Conservation (phyloP, 1,140 invertebrate species). For the Drosophila varians region DNA sequence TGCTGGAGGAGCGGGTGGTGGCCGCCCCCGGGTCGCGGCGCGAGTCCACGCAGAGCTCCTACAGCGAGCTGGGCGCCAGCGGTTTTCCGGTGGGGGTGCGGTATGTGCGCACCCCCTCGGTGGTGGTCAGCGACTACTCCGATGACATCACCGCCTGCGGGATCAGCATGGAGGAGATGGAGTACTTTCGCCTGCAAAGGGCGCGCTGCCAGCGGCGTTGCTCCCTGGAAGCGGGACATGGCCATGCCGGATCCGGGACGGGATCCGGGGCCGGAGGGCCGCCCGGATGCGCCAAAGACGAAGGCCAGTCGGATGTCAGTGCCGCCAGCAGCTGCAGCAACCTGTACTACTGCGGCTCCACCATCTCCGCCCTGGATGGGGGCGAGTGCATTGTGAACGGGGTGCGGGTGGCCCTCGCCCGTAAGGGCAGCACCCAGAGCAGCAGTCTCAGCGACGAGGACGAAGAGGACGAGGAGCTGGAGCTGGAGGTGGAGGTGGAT, state of each 20-base stretch:
- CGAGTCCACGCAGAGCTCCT: constrained; percentile 75
- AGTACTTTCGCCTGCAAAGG: constrained; percentile 85
- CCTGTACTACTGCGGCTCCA: constrained; percentile 85
- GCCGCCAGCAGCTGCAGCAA: constrained; percentile 88
- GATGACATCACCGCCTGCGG: constrained; percentile 88
- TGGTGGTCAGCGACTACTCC: constrained; percentile 93
- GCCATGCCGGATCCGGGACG: constrained; percentile 35
- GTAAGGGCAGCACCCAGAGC: constrained; percentile 85
- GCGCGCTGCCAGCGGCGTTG: constrained; percentile 77
- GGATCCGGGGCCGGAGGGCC: constrained; percentile 24
- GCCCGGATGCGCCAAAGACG: constrained; percentile 54
- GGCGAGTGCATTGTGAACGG: constrained; percentile 84
- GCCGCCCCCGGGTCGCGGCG: constrained; percentile 64
- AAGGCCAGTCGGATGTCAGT: constrained; percentile 85
- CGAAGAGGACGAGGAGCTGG: constrained; percentile 81
- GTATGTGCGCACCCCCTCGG: constrained; percentile 90
- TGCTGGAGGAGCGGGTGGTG: constrained; percentile 78
- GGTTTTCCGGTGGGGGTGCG: constrained; percentile 78
- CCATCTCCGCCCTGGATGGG: constrained; percentile 85
- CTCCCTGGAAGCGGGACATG: constrained; percentile 68
- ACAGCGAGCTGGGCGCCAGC: constrained; percentile 63
- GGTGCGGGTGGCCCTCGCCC: constrained; percentile 82
- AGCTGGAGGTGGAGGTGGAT: constrained; percentile 13
- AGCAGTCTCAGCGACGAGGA: constrained; percentile 90
- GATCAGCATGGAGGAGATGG: constrained; percentile 87